These are phyloP conservation scores for Magallana ariakensis DNA, from an alignment of 1,140 invertebrate genomes.

Conservation along the genomic window DNA sequence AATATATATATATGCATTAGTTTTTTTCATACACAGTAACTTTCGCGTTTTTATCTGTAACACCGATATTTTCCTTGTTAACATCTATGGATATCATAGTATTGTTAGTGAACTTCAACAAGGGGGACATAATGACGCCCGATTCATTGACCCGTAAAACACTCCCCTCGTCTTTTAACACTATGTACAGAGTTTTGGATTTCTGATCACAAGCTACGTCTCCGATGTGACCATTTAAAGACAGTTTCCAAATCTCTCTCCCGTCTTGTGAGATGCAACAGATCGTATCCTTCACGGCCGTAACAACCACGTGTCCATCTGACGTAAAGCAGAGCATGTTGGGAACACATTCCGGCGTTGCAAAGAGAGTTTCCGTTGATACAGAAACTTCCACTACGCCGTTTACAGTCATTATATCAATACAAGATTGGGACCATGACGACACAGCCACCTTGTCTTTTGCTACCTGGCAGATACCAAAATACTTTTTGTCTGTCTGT, in stretches of 20 bases:
- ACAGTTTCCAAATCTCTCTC: not conserved
- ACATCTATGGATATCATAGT: not conserved
- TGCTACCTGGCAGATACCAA: constrained; percentile 42
- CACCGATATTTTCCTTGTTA: not conserved
- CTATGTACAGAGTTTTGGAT: not conserved
- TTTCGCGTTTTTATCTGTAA: constrained; percentile 9
- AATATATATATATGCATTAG: not conserved
- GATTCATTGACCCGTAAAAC: constrained; percentile 7
- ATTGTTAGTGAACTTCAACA: not conserved
- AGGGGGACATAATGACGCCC: not conserved
- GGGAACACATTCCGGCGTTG: constrained; percentile 44
- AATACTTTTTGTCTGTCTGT: constrained; percentile 43
- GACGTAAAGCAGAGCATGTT: constrained; percentile 42
- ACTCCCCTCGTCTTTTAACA: not conserved
- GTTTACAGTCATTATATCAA: constrained; percentile 42
- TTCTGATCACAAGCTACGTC: not conserved
- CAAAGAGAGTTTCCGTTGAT: not conserved
- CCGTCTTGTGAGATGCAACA: not conserved
- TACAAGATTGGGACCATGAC: constrained; percentile 51
- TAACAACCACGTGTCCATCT: constrained; percentile 23
- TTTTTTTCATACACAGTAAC: not conserved
- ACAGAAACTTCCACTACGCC: constrained; percentile 8
- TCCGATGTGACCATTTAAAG: not conserved
- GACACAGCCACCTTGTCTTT: constrained; percentile 43
- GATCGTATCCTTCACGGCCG: not conserved